Evolutionary conservation across 2,888 invertebrate species (phyloP), one percentile per base, ranked within the genome.

Genomic region (Lasioglossum malachurum): DNA sequence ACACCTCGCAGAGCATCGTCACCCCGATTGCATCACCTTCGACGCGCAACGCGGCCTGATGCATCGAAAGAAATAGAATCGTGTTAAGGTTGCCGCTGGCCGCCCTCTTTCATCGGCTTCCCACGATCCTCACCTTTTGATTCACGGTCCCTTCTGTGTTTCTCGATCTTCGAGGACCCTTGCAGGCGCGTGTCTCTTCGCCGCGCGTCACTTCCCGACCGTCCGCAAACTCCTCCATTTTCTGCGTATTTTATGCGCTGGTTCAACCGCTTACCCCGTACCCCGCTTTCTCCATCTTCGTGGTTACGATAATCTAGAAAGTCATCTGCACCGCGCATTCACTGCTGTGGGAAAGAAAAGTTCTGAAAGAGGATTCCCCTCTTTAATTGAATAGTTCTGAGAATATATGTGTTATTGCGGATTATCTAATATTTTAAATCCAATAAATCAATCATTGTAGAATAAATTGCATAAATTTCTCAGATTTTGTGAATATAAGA

Each of bases 11-110:
- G 60, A 64, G 84, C 69, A 41, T 87, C 87, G 69, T 64, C 78
- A 14, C 19, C n/a, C 19, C n/a, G 83, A 87, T 93, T 92, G 92
- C 92, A 89, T 89, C 92, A 91, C 19, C 73, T 83, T 78, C 83
- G 82, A 87, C 90, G 88, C 87, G 31, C 27, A 64, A 64, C 60
- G 85, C 90, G 76, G 71, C 75, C 86, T 88, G 91, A 91, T 92
- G 91, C 93, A 94, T 94, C 93, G 94, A 92, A 93, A 93, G 93
- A 95, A 95, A 95, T 95, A 95, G 95, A 95, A 93, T 93, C 92
- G 93, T 95, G 95, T 94, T 95, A 95, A 95, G 95, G 94, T 95
- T 94, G 94, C 94, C 86, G 89, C 90, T 88, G 84, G 41, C 57
- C 80, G 75, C 76, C 75, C 84, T 76, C 88, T 84, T 75, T 84